phyloP scores from a whole-genome alignment of 2,797 vertebrate species.

The Anniella stebbinsi region DNA sequence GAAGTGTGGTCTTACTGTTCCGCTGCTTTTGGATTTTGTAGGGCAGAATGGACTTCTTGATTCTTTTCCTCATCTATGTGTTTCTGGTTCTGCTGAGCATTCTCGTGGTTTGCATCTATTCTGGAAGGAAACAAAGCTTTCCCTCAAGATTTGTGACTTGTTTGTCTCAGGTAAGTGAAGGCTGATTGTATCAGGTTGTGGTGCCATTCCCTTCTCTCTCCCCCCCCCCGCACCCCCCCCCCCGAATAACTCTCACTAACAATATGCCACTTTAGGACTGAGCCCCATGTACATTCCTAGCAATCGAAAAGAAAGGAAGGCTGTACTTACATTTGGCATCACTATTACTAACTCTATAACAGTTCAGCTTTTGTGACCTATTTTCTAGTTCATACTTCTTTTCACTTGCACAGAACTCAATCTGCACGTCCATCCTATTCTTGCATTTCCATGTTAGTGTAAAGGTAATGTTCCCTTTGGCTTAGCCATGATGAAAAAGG shows the following conservation, averaged over 20 bases:
- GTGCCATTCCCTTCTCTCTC: neutral
- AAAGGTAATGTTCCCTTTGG: neutral
- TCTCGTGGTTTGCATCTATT: constrained; percentile 76
- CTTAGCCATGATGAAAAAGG: neutral
- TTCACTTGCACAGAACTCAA: accelerated
- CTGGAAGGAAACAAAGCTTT: constrained; percentile 43
- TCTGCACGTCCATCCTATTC: neutral
- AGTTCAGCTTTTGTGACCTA: neutral
- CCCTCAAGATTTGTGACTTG: accelerated
- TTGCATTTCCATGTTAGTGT: neutral
- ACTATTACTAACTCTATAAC: neutral
- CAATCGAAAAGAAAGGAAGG: neutral
- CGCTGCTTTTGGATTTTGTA: constrained; percentile 10
- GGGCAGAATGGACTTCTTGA: constrained; percentile 91
- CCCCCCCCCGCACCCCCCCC: too few species aligned
- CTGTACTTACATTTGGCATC: neutral
- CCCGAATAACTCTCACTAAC: neutral
- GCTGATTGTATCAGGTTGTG: neutral
- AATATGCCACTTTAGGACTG: too few species aligned
- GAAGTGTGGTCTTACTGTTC: neutral
- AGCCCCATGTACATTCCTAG: neutral
- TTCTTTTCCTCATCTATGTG: constrained; percentile 87
- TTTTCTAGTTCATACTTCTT: neutral
- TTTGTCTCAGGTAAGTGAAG: constrained; percentile 52
- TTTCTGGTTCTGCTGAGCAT: constrained; percentile 78